Evolutionary conservation across 2,113 vertebrate genomes (phyloP).

Genomic region (Vulpes vulpes): DNA sequence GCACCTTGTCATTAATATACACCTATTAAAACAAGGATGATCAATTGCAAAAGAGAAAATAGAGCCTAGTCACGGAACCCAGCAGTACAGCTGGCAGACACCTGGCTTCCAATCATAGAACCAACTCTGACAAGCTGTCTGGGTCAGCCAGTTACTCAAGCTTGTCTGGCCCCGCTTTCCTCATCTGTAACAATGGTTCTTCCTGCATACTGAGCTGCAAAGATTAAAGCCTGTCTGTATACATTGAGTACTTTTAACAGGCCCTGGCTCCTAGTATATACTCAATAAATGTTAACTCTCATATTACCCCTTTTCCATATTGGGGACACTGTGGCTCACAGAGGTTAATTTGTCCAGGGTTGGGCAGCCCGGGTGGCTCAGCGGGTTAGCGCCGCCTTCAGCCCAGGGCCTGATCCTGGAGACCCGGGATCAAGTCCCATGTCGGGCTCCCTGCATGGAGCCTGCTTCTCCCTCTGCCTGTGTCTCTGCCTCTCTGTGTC

Average conservation of each 20-base stretch:
- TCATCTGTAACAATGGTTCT: background rate
- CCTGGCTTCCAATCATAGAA: background rate
- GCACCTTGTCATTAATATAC: background rate
- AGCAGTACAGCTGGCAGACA: no score
- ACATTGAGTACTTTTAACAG: background rate
- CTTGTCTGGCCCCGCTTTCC: background rate
- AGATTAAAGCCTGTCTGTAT: background rate
- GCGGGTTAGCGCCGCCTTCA: no score
- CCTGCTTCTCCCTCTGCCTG: no score
- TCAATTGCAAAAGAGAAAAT: background rate
- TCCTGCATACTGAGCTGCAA: background rate
- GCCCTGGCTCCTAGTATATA: background rate
- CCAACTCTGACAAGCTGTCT: background rate
- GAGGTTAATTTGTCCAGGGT: background rate
- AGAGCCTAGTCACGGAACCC: no score
- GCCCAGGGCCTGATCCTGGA: no score
- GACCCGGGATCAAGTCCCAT: no score
- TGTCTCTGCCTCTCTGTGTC: no score
- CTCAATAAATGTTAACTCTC: background rate
- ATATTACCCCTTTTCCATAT: background rate
- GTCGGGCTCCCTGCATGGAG: no score
- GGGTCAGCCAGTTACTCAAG: background rate
- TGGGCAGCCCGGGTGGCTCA: background rate
- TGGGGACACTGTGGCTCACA: background rate
- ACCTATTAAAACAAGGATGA: background rate